These are phyloP conservation scores for Salarias fasciatus DNA, from an alignment of 2,797 vertebrate species.

Conservation along the genomic window DNA sequence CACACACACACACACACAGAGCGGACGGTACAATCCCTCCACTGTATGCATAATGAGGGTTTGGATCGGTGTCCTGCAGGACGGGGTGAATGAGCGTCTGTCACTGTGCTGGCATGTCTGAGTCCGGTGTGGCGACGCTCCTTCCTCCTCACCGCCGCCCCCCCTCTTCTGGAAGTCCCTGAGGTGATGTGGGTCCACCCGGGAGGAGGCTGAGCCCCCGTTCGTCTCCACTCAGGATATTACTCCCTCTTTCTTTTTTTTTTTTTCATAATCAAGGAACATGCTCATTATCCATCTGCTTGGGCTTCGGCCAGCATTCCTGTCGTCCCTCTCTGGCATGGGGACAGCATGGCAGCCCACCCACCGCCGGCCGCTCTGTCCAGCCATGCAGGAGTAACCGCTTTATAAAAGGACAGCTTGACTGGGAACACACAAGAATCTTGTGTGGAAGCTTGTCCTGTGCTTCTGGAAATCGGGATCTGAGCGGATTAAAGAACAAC, in stretches of 20 bases:
- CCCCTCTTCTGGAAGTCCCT: constrained; percentile 29
- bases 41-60: constrained; percentile 64
- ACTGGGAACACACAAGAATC: constrained; percentile 34
- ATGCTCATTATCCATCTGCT: constrained; percentile 28
- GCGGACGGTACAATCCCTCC: constrained; percentile 42
- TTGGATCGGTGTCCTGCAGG: constrained; percentile 60
- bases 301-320: constrained; percentile 28
- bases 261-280: constrained; percentile 36
- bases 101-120: constrained; percentile 57
- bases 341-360: constrained; percentile 39
- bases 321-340: constrained; percentile 17
- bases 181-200: constrained; percentile 40
- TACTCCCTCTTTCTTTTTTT: no score
- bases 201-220: constrained; percentile 24
- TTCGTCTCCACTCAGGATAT: constrained; percentile 23
- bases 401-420: constrained; percentile 53
- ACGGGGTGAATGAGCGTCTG: constrained; percentile 66
- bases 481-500: constrained; percentile 35
- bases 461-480: constrained; percentile 39
- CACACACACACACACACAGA: constrained; percentile 19
- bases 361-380: constrained; percentile 41
- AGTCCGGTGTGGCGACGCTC: constrained; percentile 47
- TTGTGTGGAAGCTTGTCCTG: constrained; percentile 8
- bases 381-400: constrained; percentile 48
- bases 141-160: constrained; percentile 50